Conservation (phyloP, 2,888 invertebrate genomes). For the Ormyrus nitidulus region DNA sequence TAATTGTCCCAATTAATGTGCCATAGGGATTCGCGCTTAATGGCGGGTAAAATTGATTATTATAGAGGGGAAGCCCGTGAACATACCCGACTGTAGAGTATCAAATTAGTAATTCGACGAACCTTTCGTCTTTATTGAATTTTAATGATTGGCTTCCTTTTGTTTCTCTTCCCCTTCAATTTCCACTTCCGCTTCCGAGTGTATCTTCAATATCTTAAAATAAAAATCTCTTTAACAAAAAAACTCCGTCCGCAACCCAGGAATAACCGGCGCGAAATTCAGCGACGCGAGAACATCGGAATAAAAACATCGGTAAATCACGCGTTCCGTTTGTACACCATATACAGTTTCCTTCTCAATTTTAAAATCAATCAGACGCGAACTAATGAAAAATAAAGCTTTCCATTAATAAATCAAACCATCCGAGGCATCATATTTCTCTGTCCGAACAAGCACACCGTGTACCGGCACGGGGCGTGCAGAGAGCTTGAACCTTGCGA, state of each 20-base stretch:
- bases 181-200: too few species aligned
- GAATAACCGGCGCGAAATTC: not conserved
- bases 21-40: slow-evolving; percentile 20
- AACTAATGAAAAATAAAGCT: slow-evolving; percentile 22
- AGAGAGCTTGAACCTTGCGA: too few species aligned
- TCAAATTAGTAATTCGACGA: slow-evolving; percentile 34
- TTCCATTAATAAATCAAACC: slow-evolving; percentile 27
- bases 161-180: too few species aligned
- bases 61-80: slow-evolving; percentile 19
- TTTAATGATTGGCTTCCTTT: not conserved
- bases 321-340: not conserved
- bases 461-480: too few species aligned
- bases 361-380: slow-evolving; percentile 19
- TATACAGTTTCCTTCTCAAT: not conserved
- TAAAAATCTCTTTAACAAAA: not conserved
- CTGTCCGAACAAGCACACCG: not conserved
- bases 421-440: not conserved
- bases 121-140: slow-evolving; percentile 16
- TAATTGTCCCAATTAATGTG: slow-evolving; percentile 40
- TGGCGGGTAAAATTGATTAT: slow-evolving; percentile 40
- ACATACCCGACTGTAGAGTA: not conserved
- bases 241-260: not conserved
- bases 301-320: not conserved
- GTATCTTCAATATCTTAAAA: too few species aligned
- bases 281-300: not conserved